These are phyloP conservation scores for Hemiprocne comata DNA, from an alignment of 2,113 vertebrate species.

Conservation along the genomic window DNA sequence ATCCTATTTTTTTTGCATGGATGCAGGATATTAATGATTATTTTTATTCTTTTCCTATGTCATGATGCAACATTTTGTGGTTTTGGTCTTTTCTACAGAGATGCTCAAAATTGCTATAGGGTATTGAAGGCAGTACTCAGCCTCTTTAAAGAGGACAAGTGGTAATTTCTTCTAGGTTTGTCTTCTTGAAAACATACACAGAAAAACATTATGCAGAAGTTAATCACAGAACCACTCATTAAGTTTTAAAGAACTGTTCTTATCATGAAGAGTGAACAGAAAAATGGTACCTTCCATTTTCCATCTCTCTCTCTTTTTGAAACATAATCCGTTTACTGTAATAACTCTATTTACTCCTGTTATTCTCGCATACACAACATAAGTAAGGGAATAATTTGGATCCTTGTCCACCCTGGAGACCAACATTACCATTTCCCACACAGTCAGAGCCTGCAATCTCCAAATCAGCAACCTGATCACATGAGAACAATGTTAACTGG, in stretches of 20 bases:
- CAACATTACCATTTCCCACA: background rate
- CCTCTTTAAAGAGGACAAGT: background rate
- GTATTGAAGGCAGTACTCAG: background rate
- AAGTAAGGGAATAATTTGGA: background rate
- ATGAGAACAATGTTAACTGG: background rate
- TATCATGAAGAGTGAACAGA: background rate
- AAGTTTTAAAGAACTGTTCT: background rate
- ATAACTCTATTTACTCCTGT: background rate
- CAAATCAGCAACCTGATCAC: background rate
- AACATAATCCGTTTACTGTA: background rate
- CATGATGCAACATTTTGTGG: background rate
- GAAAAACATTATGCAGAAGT: background rate
- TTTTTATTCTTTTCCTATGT: background rate
- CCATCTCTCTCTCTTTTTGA: background rate
- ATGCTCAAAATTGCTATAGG: background rate
- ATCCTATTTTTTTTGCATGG: background rate
- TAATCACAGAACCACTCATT: background rate
- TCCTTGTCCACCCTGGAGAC: background rate
- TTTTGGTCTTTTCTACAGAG: background rate
- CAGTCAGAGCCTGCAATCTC: background rate
- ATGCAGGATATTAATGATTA: background rate
- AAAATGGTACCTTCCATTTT: background rate
- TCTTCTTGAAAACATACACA: background rate
- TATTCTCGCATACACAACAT: background rate
- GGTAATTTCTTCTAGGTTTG: background rate